phyloP scores from a whole-genome alignment of 1,140 invertebrate species.

The Drosophila kepulauana region DNA sequence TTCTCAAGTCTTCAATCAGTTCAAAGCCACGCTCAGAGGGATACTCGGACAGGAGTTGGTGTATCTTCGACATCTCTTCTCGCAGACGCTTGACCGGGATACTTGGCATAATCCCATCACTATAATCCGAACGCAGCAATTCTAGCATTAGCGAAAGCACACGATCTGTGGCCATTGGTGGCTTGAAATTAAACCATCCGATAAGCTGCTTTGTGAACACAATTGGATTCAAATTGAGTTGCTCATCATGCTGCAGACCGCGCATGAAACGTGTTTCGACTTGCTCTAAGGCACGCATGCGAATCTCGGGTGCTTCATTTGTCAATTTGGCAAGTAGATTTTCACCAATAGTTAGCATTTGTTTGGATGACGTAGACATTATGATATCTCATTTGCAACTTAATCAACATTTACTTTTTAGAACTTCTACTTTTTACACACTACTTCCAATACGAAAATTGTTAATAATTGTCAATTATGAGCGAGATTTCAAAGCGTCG shows the following conservation, averaged over 20 bases:
- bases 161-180: constrained; percentile 43
- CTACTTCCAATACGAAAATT: neutral
- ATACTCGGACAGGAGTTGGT: constrained; percentile 25
- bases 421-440: neutral
- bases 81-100: constrained; percentile 53
- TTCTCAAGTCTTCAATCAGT: constrained; percentile 55
- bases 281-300: constrained; percentile 73
- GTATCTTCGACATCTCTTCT: constrained; percentile 64
- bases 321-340: constrained; percentile 62
- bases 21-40: constrained; percentile 23
- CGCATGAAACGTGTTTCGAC: constrained; percentile 63
- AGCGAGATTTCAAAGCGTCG: constrained; percentile 8
- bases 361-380: constrained; percentile 28
- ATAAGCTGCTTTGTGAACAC: constrained; percentile 75
- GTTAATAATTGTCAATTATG: neutral
- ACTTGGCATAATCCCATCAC: constrained; percentile 41
- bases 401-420: no score
- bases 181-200: constrained; percentile 71
- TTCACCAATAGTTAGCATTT: constrained; percentile 22
- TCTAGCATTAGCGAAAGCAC: constrained; percentile 69
- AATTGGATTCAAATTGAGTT: constrained; percentile 60
- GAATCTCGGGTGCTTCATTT: constrained; percentile 69
- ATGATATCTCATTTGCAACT: constrained; percentile 20
- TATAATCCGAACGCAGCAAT: constrained; percentile 63
- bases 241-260: constrained; percentile 49